These are phyloP conservation scores for Orthosia gracilis DNA, from an alignment of 2,888 invertebrate genomes.

Conservation along the genomic window DNA sequence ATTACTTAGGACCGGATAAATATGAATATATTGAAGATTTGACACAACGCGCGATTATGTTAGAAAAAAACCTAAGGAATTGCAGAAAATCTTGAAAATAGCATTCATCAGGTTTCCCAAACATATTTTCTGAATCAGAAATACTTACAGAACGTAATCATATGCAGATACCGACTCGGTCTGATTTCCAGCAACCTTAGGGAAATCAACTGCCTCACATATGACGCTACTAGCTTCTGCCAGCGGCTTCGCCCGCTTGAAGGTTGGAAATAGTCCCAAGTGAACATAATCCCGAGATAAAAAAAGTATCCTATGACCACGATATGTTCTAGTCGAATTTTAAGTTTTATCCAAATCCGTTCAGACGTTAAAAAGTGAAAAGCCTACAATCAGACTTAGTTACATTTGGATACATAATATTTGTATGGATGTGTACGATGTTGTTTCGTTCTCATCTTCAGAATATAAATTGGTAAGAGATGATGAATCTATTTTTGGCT, in stretches of 20 bases:
- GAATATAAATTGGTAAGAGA: background rate
- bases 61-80: background rate
- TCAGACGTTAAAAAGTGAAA: too few species aligned
- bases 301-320: too few species aligned
- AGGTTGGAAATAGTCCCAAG: too few species aligned
- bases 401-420: too few species aligned
- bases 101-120: background rate
- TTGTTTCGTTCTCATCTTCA: background rate
- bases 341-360: too few species aligned
- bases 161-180: conserved; percentile 32
- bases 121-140: conserved; percentile 27
- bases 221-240: conserved; percentile 4
- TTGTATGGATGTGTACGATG: background rate
- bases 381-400: too few species aligned
- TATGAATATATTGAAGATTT: too few species aligned
- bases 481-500: background rate
- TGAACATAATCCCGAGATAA: too few species aligned
- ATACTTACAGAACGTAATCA: conserved; percentile 25
- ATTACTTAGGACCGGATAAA: too few species aligned
- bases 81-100: background rate
- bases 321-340: too few species aligned
- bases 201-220: conserved; percentile 52
- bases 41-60: background rate
- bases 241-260: too few species aligned
- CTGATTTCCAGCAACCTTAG: conserved; percentile 51